Evolutionary conservation across 1,140 invertebrate genomes (phyloP).

Genomic region (Euglossa dilemma): DNA sequence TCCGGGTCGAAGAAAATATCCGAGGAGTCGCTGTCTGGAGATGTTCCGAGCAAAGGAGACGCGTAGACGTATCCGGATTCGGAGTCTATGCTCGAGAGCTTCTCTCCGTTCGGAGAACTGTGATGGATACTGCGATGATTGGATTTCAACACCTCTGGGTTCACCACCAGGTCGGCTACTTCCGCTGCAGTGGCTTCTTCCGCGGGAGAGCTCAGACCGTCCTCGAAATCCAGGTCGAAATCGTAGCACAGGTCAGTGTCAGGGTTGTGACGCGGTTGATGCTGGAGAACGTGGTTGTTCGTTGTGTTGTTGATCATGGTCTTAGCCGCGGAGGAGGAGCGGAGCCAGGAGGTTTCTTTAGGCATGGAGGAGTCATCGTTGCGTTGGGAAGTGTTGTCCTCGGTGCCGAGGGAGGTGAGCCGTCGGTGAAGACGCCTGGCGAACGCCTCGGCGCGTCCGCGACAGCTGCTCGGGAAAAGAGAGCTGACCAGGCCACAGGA

Average conservation of each 20-base stretch:
- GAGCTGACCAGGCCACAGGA: conserved; percentile 83
- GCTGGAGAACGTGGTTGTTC: conserved; percentile 67
- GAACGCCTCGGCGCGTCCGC: conserved; percentile 90
- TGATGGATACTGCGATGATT: conserved; percentile 67
- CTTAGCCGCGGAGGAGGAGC: conserved; percentile 52
- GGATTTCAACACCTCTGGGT: conserved; percentile 56
- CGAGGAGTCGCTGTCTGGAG: conserved; percentile 78
- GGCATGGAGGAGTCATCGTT: conserved; percentile 52
- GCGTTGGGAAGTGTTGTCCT: conserved; percentile 65
- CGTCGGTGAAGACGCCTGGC: conserved; percentile 89
- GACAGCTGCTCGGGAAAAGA: conserved; percentile 87
- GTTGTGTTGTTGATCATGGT: conserved; percentile 68
- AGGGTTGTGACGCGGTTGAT: conserved; percentile 80
- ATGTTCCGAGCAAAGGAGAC: conserved; percentile 69
- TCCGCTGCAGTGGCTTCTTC: conserved; percentile 83
- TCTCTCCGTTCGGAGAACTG: conserved; percentile 71
- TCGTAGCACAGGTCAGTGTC: conserved; percentile 84
- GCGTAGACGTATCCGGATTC: conserved; percentile 83
- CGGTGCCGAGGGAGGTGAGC: conserved; percentile 86
- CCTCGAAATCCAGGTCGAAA: conserved; percentile 84
- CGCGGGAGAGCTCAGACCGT: conserved; percentile 85
- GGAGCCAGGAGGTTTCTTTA: conserved; percentile 72
- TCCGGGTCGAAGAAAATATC: conserved; percentile 84
- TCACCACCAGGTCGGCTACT: conserved; percentile 61
- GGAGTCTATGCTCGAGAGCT: conserved; percentile 77